Evolutionary conservation across 2,888 invertebrate species (phyloP).

Genomic region (Limulus polyphemus): DNA sequence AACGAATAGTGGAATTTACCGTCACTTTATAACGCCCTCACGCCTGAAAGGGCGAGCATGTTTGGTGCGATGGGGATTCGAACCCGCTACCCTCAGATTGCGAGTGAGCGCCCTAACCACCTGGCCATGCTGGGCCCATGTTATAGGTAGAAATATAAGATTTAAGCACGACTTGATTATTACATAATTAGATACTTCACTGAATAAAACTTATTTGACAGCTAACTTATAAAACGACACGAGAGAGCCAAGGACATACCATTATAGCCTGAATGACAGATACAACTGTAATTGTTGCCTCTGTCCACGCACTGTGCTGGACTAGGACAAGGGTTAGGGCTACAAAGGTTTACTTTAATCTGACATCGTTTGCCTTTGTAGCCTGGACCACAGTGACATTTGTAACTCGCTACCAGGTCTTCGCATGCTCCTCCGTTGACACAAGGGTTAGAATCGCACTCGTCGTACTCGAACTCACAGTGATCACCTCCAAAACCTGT

Average conservation of each 20-base stretch:
- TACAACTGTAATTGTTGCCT: constrained; percentile 60
- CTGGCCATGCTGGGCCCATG: no score
- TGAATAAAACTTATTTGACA: no score
- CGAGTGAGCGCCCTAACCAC: no score
- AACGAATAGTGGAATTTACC: no score
- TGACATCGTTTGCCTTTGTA: constrained; percentile 57
- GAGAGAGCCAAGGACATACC: constrained; percentile 30
- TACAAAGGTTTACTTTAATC: constrained; percentile 49
- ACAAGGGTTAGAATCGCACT: constrained; percentile 57
- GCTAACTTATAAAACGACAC: no score
- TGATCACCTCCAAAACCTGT: constrained; percentile 53
- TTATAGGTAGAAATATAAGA: no score
- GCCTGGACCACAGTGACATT: constrained; percentile 55
- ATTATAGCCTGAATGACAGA: constrained; percentile 56
- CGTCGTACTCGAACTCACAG: constrained; percentile 55
- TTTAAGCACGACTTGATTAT: no score
- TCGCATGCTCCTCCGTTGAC: constrained; percentile 56
- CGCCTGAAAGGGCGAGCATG: no score
- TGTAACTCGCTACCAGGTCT: constrained; percentile 55
- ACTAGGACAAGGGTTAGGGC: constrained; percentile 54
- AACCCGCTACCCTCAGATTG: no score
- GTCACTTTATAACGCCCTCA: no score
- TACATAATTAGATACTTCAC: no score
- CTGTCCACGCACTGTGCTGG: constrained; percentile 56
- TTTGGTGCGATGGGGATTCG: no score